Base-by-base conservation (phyloP, 2,888 invertebrate species). In the Acholoe squamosa region DNA sequence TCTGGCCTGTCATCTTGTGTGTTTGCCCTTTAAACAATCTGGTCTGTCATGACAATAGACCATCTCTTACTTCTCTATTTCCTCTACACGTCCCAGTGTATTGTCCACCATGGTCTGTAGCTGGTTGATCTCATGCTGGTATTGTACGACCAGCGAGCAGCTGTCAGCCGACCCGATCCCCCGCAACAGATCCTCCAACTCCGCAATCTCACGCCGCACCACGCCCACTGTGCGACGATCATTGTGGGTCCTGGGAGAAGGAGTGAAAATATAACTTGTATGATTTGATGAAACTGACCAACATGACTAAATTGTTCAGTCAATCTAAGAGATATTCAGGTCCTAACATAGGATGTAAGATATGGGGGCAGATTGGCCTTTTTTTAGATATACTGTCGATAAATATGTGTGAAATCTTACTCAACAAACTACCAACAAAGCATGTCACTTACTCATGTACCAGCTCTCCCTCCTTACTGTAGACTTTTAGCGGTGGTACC, bases 111-210 rank as follows among this genome's bases (percentile, higher is more conserved):
- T 86, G 22, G 90, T 76, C 80, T 92, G 91, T 12, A 94, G 91
- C 67, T 91, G 77, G 16, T 89, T 90, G 71, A 94, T 94, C 89
- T 94, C 94, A 33, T 93, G 93, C 90, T 94, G 94, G 90, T 94
- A 94, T 91, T 93, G 92, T 0, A 93, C 94, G 91, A 94, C 92
- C 16, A 92, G 91, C 91, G 94, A 94, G 54, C 93, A 91, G 91
- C 94, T 93, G 71, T 93, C 93, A 71, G 91, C 90, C 28, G 91
- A 93, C 16, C 93, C 94, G 71, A 94, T 91, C 93, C 94, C 94
- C 92, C 92, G 92, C 84, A 94, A 89, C 12, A 94, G 91, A 84
- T 94, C 92, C 90, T 94, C 94, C 33, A 94, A 90, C 88, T 94
- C 94, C 88, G 88, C 86, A 31, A 94, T 94, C 92, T 94, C 94